Evolutionary conservation across 2,888 invertebrate genomes (phyloP).

Genomic region (Nebria salina): DNA sequence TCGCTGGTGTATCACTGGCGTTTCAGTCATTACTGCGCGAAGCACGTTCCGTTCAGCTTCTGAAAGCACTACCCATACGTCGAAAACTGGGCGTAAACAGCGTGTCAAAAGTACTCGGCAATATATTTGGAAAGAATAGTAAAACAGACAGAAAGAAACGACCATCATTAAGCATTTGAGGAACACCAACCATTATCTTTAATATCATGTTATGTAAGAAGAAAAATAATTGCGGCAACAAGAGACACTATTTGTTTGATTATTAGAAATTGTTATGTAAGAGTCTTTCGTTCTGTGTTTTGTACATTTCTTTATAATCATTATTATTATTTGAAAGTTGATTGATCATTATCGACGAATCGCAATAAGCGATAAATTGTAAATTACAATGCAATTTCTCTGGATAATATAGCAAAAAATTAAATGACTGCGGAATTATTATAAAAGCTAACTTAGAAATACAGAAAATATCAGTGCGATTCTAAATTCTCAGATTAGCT

Average conservation of each 20-base stretch:
- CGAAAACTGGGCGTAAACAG: conserved; percentile 80
- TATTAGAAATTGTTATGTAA: conserved; percentile 8
- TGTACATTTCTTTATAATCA: not conserved
- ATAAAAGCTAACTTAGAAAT: not conserved
- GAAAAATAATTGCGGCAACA: not conserved
- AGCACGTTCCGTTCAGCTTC: conserved; percentile 78
- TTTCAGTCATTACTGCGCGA: conserved; percentile 80
- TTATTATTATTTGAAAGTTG: not conserved
- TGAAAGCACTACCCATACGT: conserved; percentile 74
- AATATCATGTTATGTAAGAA: not conserved
- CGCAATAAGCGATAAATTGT: conserved; percentile 1
- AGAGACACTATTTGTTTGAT: not conserved
- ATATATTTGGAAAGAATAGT: conserved; percentile 82
- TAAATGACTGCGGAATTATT: not conserved
- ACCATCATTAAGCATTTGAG: conserved; percentile 77
- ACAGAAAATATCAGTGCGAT: not conserved
- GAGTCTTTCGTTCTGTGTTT: not conserved
- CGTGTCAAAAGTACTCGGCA: conserved; percentile 81
- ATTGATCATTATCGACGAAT: not conserved
- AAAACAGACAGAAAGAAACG: conserved; percentile 81
- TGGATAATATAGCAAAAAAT: not conserved
- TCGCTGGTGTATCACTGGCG: conserved; percentile 81
- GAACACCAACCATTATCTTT: not conserved
- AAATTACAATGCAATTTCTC: not conserved
- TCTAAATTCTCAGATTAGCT: not conserved